Evolutionary conservation across 2,888 invertebrate species (phyloP).

Genomic region (Cynaeus angustus): DNA sequence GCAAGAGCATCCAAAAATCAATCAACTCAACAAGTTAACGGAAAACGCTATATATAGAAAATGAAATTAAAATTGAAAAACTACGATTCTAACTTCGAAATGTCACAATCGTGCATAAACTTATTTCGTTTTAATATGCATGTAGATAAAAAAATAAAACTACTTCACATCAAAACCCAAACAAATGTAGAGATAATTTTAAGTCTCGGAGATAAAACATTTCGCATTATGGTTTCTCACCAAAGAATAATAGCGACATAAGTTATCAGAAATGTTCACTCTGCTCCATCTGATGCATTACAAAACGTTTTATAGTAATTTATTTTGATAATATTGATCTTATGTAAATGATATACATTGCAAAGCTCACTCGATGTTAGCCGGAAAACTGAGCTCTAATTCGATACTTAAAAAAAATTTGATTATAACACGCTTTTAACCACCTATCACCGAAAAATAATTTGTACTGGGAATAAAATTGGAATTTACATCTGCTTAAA

Average conservation of each 20-base stretch:
- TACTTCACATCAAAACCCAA: no score
- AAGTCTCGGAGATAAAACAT: no score
- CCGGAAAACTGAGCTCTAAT: neutral
- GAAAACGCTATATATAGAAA: neutral
- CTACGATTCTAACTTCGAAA: neutral
- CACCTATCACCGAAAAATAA: no score
- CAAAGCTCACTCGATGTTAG: neutral
- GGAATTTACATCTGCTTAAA: no score
- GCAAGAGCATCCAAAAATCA: neutral
- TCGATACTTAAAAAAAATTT: no score
- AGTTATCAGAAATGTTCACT: neutral
- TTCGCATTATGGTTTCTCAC: no score
- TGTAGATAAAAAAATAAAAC: no score
- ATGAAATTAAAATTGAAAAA: neutral
- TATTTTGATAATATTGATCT: constrained; percentile 4
- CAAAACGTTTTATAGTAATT: constrained; percentile 1
- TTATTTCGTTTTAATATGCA: no score
- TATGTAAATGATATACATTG: neutral
- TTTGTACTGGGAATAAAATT: no score
- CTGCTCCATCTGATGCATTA: neutral
- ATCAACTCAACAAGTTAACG: constrained; percentile 4
- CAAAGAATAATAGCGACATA: neutral
- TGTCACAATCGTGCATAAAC: no score
- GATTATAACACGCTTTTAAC: no score
- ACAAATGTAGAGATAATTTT: no score